Evolutionary conservation across 2,888 invertebrate species (phyloP).

Genomic region (Xestia xanthographa): DNA sequence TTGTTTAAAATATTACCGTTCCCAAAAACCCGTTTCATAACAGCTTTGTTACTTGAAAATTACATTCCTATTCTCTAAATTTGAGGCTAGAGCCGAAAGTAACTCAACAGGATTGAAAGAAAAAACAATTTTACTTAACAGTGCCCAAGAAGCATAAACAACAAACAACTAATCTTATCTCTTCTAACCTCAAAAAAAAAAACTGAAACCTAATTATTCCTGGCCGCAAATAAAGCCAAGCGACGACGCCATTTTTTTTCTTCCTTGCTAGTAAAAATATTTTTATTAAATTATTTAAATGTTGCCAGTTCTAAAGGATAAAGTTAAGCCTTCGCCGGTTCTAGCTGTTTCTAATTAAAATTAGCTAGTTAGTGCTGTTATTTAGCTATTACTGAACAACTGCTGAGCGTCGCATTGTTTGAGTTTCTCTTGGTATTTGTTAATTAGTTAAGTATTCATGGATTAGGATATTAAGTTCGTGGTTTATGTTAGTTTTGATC

Average conservation of each 20-base stretch:
- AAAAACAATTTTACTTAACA: not conserved
- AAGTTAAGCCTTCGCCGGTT: not conserved
- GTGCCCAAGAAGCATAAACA: not conserved
- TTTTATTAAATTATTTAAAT: conserved; percentile 44
- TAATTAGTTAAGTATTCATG: conserved; percentile 21
- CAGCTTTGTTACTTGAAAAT: not conserved
- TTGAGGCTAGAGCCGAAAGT: not conserved
- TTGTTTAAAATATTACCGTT: too few relatives aligned
- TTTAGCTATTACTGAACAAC: conserved; percentile 32
- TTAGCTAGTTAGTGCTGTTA: conserved; percentile 6
- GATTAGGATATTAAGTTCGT: not conserved
- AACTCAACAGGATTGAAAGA: not conserved
- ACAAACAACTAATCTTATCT: not conserved
- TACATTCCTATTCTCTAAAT: not conserved
- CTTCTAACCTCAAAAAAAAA: not conserved
- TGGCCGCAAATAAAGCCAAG: not conserved
- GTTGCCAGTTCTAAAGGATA: conserved; percentile 14
- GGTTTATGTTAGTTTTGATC: not conserved
- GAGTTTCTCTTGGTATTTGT: conserved; percentile 8
- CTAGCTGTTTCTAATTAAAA: conserved; percentile 40
- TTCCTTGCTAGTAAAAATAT: conserved; percentile 12
- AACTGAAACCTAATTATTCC: not conserved
- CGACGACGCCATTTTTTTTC: not conserved
- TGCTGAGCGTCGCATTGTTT: not conserved
- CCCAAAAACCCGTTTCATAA: not conserved